A percentile compares a stretch with the other conserved stretches of the same genome.
Evolutionary conservation across 2,113 vertebrate species (phyloP).

Genomic region (Panthera uncia): DNA sequence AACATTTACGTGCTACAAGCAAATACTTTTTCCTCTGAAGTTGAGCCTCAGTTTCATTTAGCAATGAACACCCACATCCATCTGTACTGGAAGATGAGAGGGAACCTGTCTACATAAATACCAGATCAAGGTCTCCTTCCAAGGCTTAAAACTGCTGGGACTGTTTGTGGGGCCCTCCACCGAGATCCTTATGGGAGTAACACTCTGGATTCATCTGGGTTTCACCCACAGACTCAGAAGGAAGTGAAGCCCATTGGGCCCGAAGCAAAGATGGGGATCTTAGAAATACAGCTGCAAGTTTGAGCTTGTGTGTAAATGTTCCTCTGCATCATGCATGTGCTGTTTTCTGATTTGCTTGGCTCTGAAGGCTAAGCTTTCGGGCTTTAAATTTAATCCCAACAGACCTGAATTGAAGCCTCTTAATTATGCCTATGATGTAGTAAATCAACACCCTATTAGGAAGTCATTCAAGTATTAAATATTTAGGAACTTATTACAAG

Average conservation of each 20-base stretch:
- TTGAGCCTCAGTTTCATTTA: background rate
- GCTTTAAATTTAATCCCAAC: constrained; percentile 57
- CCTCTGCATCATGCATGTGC: background rate
- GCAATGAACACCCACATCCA: background rate
- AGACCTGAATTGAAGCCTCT: constrained; percentile 35
- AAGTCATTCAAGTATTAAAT: constrained; percentile 56
- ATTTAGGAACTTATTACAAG: constrained; percentile 64
- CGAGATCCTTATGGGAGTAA: background rate
- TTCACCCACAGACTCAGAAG: background rate
- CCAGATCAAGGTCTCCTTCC: background rate
- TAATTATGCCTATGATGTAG: constrained; percentile 48
- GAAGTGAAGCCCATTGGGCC: background rate
- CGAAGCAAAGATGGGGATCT: background rate
- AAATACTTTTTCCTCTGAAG: background rate
- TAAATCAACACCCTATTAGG: constrained; percentile 62
- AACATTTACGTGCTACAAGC: background rate
- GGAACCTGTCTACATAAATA: background rate
- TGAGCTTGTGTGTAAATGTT: background rate
- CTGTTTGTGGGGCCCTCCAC: background rate
- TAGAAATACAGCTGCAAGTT: constrained; percentile 44
- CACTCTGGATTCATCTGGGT: background rate
- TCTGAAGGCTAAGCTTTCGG: constrained; percentile 22
- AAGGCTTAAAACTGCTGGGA: background rate
- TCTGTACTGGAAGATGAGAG: background rate
- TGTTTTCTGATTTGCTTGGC: constrained; percentile 18